Conservation (phyloP, 2,113 vertebrate species). For the Octodon degus region DNA sequence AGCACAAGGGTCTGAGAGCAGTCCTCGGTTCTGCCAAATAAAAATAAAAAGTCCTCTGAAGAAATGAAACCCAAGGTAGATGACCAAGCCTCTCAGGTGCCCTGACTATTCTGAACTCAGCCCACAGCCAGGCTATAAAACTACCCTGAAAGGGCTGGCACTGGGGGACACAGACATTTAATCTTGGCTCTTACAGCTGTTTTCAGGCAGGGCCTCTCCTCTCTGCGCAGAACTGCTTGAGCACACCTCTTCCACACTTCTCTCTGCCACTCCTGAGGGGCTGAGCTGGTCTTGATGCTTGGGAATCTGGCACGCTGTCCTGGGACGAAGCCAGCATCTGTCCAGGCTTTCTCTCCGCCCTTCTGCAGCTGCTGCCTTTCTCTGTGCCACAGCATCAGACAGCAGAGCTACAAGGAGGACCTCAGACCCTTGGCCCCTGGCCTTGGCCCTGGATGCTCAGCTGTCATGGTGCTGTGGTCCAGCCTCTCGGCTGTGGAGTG, state of each 20-base stretch:
- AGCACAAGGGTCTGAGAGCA: too few species aligned
- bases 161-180: constrained; percentile 4
- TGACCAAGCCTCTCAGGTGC: background rate
- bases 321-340: background rate
- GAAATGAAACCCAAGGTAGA: background rate
- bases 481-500: background rate
- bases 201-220: background rate
- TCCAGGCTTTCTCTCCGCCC: background rate
- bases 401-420: background rate
- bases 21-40: background rate
- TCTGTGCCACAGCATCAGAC: background rate
- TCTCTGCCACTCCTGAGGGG: background rate
- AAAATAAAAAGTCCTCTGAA: background rate
- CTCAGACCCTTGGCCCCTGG: background rate
- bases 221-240: background rate
- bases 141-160: background rate
- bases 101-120: constrained; percentile 26
- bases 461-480: background rate
- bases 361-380: background rate
- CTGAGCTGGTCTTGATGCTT: background rate
- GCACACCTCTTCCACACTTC: background rate
- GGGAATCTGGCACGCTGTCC: background rate
- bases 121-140: background rate
- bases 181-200: background rate
- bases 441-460: background rate